Base-by-base conservation (phyloP, 2,797 vertebrate genomes). In the Sphenodon punctatus region DNA sequence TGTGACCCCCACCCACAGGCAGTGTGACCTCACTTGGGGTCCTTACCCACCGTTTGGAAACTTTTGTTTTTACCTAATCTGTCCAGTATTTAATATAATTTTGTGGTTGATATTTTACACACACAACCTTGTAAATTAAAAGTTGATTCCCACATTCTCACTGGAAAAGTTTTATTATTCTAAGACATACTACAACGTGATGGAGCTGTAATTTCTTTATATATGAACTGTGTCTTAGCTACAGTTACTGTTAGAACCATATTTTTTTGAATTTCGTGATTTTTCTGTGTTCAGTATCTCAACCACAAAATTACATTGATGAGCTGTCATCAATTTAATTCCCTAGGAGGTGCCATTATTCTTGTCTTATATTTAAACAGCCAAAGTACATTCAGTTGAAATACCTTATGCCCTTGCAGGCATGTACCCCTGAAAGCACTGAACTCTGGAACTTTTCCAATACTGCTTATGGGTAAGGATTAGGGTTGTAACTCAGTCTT, bases 111-210 rank as follows among this genome's bases (percentile, higher is more conserved):
- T 68, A 48, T 72, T 13, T 65, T 64, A 69, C 68, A 76, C 12
- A 14, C 76, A 25, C 36, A 49, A 55, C 20, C 60, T 60, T 30
- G n/a, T 89, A 72, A 83, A 80, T 66, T 85, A 20, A 53, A 48
- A 48, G 27, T 88, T 81, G 58, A 85, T 56, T 85, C 56, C 75
- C 64, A 65, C n/a, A 32, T 60, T 77, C 22, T 45, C 13, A 1
- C 30, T 73, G 76, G 0, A 0, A 15, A 55, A 32, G 76, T 42
- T 80, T 15, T 36, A 25, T 10, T 71, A 39, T 63, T 46, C 82
- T 78, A 71, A 39, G 46, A 74, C 36, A 43, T 56, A 68, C 36
- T 74, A 36, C 38, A 51, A 27, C 6, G 17, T 5, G 12, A 8
- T 66, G 6, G 61, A 78, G 66, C 71, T 86, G 34, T 51, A 32